Base-by-base conservation (phyloP, 2,888 invertebrate genomes). In the Andrena minutula region DNA sequence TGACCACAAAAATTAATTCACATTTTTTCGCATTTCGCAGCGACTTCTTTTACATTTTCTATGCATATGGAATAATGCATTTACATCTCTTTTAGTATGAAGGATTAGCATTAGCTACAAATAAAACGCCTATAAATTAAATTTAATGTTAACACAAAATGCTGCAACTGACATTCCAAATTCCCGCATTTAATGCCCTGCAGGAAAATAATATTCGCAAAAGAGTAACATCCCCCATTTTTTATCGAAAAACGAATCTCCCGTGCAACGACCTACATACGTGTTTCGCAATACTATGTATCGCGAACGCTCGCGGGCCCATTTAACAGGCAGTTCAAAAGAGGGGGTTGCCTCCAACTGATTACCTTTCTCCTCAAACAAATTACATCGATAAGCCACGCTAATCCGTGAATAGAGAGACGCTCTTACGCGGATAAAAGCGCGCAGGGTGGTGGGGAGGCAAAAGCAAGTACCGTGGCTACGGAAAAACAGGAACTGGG, bases 351-450 rank as follows among this genome's bases (percentile, higher is more conserved):
- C 69, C 70, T 12, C 78, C 49, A 32, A 80, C 81, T 74, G 81
- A 82, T 82, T 70, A 80, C 81, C 81, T 64, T 74, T 72, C 68
- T 70, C 81, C 74, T 80, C 73, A 65, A 75, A 82, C 75, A 69
- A 82, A 82, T 82, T 75, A 73, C 82, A 75, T 71, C 75, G 82
- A 82, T 82, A 82, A 82, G 83, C 75, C 70, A 75, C 66, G 76
- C 76, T 82, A 80, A 82, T 83, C 82, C 77, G 74, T 69, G 80
- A 72, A 79, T 80, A 80, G 70, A 80, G 60, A 35, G 70, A 66
- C 32, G 69, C 80, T 69, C 74, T 58, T 65, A 51, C 47, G 58
- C 53, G 81, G 74, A 82, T 69, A 79, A 80, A 81, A 80, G 63
- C 41, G 49, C 28, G 41, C 68, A 49, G 53, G 72, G 49, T 1